A percentile compares a stretch with the other conserved stretches of the same genome.
Evolutionary conservation across 2,888 invertebrate species (phyloP).

Genomic region (Acleris holmiana): DNA sequence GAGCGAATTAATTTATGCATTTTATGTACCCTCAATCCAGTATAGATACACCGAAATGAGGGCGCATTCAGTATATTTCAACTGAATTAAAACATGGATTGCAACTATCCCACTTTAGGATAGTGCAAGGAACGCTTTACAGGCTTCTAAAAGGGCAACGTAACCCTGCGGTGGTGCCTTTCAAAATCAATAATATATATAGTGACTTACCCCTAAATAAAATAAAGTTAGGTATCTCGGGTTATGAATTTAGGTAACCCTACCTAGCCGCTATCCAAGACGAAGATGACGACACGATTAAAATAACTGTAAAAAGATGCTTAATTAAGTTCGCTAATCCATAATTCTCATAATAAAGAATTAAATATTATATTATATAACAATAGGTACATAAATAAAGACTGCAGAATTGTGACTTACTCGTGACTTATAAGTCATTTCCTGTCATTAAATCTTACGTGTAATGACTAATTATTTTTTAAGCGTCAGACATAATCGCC

Average conservation of each 20-base stretch:
- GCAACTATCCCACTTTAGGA: constrained; percentile 29
- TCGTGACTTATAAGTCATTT: constrained; percentile 16
- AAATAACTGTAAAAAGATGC: constrained; percentile 35
- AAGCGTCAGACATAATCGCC: constrained; percentile 1
- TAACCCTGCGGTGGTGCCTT: constrained; percentile 17
- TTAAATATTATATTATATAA: constrained; percentile 1
- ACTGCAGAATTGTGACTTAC: constrained; percentile 25
- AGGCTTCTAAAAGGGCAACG: constrained; percentile 6
- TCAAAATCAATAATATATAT: constrained; percentile 13
- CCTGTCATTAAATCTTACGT: constrained; percentile 12
- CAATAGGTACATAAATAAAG: constrained; percentile 21
- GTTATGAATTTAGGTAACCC: constrained; percentile 30
- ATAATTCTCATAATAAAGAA: constrained; percentile 2
- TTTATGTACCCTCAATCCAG: constrained; percentile 10
- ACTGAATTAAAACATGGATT: background rate
- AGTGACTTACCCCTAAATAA: constrained; percentile 36
- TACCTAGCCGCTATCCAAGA: constrained; percentile 34
- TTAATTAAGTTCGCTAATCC: constrained; percentile 25
- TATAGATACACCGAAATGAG: constrained; percentile 11
- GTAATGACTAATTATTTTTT: background rate
- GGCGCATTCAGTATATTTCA: constrained; percentile 16
- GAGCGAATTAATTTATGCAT: background rate
- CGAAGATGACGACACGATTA: constrained; percentile 16
- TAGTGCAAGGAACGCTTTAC: constrained; percentile 11
- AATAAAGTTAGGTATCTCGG: constrained; percentile 16